Evolutionary conservation across 2,113 vertebrate genomes (phyloP).

Genomic region (Periophthalmus modestus): DNA sequence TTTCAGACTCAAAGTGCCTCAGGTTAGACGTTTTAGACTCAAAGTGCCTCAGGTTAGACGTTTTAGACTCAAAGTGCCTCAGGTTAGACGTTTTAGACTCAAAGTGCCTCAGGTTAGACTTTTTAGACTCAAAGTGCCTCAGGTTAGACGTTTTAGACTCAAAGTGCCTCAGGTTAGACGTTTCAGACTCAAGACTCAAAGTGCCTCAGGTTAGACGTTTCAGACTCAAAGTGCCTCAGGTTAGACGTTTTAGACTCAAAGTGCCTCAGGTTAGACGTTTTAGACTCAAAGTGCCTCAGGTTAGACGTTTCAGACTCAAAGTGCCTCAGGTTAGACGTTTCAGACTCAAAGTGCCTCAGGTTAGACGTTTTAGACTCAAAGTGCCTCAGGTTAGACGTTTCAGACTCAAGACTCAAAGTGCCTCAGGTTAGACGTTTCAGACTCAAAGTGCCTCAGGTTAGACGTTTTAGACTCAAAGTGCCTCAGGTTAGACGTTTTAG

Average conservation of each 20-base stretch:
- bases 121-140: no score
- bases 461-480: no score
- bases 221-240: no score
- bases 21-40: background rate
- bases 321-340: background rate
- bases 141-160: background rate
- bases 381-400: background rate
- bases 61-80: background rate
- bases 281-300: background rate
- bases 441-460: background rate
- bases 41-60: background rate
- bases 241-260: no score
- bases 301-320: background rate
- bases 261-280: background rate
- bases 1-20: no score
- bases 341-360: no score
- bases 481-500: no score
- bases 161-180: background rate
- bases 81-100: no score
- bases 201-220: background rate
- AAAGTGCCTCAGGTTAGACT: no score
- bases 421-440: background rate
- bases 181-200: background rate
- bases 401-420: background rate
- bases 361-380: no score